Conservation (phyloP, 2,797 vertebrate genomes). For the Lutjanus argentimaculatus region DNA sequence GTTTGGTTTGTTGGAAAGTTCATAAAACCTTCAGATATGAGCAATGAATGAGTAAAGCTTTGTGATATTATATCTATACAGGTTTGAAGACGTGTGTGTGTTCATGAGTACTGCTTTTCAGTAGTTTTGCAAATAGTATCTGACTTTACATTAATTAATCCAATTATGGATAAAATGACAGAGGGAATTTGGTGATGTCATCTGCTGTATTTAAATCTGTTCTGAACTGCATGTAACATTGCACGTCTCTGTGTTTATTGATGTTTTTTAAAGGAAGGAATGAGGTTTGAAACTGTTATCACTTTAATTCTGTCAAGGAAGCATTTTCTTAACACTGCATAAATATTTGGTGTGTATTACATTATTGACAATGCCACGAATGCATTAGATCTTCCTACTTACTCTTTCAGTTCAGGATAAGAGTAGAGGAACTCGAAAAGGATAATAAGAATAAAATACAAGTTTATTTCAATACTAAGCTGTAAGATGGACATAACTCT, state of each 20-base stretch:
- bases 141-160: neutral
- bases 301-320: neutral
- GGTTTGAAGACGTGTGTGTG: neutral
- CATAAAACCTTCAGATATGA: slow-evolving; percentile 37
- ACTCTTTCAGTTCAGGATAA: neutral
- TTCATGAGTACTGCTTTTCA: slow-evolving; percentile 2
- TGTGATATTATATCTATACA: slow-evolving; percentile 10
- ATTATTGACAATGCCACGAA: neutral
- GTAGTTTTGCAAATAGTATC: neutral
- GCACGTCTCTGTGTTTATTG: neutral
- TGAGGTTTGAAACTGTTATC: neutral
- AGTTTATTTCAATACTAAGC: neutral
- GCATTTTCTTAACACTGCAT: neutral
- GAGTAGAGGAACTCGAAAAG: neutral
- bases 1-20: slow-evolving; percentile 28
- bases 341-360: neutral
- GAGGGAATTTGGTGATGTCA: neutral
- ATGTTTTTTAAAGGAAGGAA: neutral
- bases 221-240: slow-evolving; percentile 1
- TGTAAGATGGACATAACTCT: neutral
- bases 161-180: neutral
- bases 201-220: neutral
- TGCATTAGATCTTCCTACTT: neutral
- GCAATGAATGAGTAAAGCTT: slow-evolving; percentile 14
- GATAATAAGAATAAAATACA: neutral